A percentile compares a stretch with the other conserved stretches of the same genome.
Evolutionary conservation across 2,113 vertebrate species (phyloP).

Genomic region (Labrus mixtus): DNA sequence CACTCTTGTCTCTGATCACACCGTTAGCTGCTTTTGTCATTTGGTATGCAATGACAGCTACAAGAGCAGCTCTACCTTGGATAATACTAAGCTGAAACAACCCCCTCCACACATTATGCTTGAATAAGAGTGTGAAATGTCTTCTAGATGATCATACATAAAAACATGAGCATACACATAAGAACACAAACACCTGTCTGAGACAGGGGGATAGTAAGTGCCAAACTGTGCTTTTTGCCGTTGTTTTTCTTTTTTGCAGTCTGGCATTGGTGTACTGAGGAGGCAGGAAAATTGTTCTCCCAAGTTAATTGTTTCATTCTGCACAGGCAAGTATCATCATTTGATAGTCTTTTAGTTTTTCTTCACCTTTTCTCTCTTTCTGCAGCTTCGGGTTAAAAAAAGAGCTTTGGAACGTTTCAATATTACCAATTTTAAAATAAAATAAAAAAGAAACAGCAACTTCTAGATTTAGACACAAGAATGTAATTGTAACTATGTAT

Average conservation of each 20-base stretch:
- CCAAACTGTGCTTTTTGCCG: constrained; percentile 47
- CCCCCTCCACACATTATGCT: background rate
- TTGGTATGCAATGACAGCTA: constrained; percentile 35
- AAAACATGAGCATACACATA: background rate
- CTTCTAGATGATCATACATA: constrained; percentile 17
- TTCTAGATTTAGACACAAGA: background rate
- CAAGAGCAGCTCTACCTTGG: constrained; percentile 32
- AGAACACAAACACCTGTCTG: background rate
- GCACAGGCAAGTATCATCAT: background rate
- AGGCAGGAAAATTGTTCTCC: background rate
- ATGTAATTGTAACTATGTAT: constrained; percentile 1
- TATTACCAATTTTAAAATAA: too few relatives aligned
- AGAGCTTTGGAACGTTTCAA: too few relatives aligned
- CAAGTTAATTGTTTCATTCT: background rate
- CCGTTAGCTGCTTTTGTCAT: constrained; percentile 44
- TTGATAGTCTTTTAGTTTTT: too few relatives aligned
- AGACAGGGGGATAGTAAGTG: constrained; percentile 20
- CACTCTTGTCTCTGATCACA: constrained; percentile 39
- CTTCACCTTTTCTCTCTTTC: too few relatives aligned
- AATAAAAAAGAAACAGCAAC: background rate
- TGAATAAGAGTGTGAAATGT: constrained; percentile 42
- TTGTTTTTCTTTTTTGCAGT: constrained; percentile 10
- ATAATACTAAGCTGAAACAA: constrained; percentile 26
- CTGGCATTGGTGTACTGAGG: constrained; percentile 34
- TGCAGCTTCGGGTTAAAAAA: too few relatives aligned